phyloP scores from a whole-genome alignment of 2,797 vertebrate species.

The Otus scops region DNA sequence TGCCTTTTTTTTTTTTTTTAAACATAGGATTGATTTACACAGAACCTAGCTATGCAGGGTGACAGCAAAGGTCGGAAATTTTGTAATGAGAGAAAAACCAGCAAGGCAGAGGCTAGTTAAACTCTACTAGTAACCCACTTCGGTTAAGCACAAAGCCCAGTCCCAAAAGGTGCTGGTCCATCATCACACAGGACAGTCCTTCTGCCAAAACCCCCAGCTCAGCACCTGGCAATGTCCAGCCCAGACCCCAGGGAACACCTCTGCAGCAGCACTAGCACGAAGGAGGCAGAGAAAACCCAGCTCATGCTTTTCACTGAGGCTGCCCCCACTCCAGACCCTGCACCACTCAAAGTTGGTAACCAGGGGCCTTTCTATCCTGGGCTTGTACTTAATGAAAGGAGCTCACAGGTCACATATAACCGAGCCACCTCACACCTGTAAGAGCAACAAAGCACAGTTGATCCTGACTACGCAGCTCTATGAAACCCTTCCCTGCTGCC shows the following conservation, averaged over 20 bases:
- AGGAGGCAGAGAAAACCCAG: background rate
- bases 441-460: background rate
- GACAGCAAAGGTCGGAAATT: background rate
- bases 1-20: background rate
- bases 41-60: background rate
- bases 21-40: background rate
- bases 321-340: background rate
- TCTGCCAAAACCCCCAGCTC: background rate
- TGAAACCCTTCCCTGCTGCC: background rate
- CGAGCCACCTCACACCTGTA: background rate
- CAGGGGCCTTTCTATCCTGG: fast-evolving
- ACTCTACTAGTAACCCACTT: background rate
- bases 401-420: background rate
- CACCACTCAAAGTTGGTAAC: background rate
- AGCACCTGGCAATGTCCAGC: background rate
- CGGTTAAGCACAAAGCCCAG: background rate
- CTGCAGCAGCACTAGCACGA: background rate
- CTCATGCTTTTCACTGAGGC: background rate
- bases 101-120: background rate
- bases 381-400: background rate
- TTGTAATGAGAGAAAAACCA: background rate
- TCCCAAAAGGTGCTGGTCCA: background rate
- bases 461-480: fast-evolving
- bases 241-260: background rate
- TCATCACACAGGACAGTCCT: background rate